These are phyloP conservation scores for Podarcis siculus DNA, from an alignment of 2,797 vertebrate species.

Conservation along the genomic window DNA sequence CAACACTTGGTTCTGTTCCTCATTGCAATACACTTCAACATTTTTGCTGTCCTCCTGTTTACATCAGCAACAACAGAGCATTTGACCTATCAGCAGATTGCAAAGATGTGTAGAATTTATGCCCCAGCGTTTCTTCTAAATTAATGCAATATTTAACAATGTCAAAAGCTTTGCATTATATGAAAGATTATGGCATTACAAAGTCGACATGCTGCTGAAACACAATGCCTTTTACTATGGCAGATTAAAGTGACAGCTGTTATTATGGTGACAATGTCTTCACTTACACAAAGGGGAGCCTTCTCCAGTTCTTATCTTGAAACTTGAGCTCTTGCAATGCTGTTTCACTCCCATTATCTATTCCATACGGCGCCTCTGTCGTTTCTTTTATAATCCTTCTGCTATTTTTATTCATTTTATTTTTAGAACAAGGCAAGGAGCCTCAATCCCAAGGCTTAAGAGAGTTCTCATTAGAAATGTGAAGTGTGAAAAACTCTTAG, in stretches of 20 bases:
- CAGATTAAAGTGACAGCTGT: conserved; percentile 48
- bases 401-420: conserved; percentile 59
- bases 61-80: neutral
- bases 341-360: conserved; percentile 54
- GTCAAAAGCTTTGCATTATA: neutral
- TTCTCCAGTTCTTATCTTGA: conserved; percentile 37
- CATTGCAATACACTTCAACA: no score
- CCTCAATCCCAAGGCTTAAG: conserved; percentile 52
- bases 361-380: conserved; percentile 48
- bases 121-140: conserved; percentile 3
- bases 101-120: conserved; percentile 5
- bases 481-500: conserved; percentile 49
- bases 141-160: neutral
- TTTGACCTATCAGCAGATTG: conserved; percentile 2
- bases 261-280: conserved; percentile 44
- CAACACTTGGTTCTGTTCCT: neutral
- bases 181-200: conserved; percentile 37
- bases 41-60: neutral
- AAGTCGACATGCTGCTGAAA: conserved; percentile 44
- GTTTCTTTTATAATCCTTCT: conserved; percentile 49
- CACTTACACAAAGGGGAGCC: conserved; percentile 49
- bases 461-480: conserved; percentile 47
- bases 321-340: conserved; percentile 15
- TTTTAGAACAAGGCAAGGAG: conserved; percentile 65
- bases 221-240: conserved; percentile 54